Percentiles rank a stretch among this genome's conserved stretches.
Evolutionary conservation across 2,113 vertebrate genomes (phyloP).

Genomic region (Rhineura floridana): DNA sequence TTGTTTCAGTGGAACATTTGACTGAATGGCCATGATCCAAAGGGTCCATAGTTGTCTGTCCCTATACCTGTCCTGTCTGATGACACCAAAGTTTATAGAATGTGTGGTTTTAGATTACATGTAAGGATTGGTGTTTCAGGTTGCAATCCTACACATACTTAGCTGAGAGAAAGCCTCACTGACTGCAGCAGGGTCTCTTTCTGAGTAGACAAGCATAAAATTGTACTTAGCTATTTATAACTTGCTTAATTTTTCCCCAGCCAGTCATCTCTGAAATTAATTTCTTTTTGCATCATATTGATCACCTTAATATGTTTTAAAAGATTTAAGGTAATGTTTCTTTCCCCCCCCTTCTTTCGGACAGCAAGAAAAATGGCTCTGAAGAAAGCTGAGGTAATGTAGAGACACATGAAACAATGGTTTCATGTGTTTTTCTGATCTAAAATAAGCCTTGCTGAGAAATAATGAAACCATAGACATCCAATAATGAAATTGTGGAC

Average conservation of each 20-base stretch:
- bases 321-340: conserved; percentile 13
- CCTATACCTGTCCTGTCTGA: not conserved
- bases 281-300: not conserved
- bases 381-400: conserved; percentile 44
- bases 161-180: not conserved
- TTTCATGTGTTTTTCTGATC: not conserved
- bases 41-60: not conserved
- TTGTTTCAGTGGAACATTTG: not conserved
- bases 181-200: not conserved
- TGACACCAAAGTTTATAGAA: not conserved
- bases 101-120: not conserved
- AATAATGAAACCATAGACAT: not conserved
- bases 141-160: not conserved
- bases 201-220: not conserved
- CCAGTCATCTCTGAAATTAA: not conserved
- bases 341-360: not conserved
- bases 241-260: too few relatives aligned
- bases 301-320: not conserved
- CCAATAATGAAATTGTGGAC: too few relatives aligned
- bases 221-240: not conserved
- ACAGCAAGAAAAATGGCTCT: conserved; percentile 20
- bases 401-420: not conserved
- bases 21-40: not conserved
- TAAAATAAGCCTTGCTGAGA: not conserved
- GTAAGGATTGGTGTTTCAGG: not conserved